phyloP scores from a whole-genome alignment of 2,797 vertebrate species.

The Pangasius krempfi region DNA sequence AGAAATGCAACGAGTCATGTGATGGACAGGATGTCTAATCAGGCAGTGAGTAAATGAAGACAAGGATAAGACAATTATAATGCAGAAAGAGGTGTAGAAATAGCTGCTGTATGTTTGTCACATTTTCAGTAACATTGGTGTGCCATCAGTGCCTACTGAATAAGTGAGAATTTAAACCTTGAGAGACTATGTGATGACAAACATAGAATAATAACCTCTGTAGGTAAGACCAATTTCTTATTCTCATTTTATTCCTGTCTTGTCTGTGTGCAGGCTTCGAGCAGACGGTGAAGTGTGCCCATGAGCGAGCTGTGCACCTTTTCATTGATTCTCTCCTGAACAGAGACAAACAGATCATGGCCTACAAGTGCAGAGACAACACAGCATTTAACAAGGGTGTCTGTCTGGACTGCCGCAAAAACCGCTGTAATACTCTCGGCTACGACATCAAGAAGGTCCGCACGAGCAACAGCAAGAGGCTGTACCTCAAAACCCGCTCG shows the following conservation, averaged over 20 bases:
- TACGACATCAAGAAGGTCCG: slow-evolving; percentile 79
- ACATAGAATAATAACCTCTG: background rate
- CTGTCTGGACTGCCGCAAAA: slow-evolving; percentile 87
- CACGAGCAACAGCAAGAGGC: slow-evolving; percentile 70
- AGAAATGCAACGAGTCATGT: background rate
- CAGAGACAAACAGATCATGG: slow-evolving; percentile 80
- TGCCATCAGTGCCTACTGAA: background rate
- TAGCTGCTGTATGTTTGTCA: background rate
- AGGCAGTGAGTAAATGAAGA: background rate
- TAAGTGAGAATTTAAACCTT: background rate
- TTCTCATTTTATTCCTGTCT: background rate
- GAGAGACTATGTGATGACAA: background rate
- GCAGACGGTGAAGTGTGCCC: slow-evolving; percentile 91
- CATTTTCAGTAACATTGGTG: background rate
- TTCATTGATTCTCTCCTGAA: slow-evolving; percentile 91
- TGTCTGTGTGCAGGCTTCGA: slow-evolving; percentile 67
- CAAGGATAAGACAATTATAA: background rate
- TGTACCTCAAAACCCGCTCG: slow-evolving; percentile 85
- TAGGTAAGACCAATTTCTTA: background rate
- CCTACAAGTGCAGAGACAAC: slow-evolving; percentile 85
- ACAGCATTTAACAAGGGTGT: slow-evolving; percentile 84
- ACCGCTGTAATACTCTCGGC: slow-evolving; percentile 88
- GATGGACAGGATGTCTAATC: background rate
- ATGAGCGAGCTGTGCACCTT: slow-evolving; percentile 90
- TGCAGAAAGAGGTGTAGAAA: background rate